These are phyloP conservation scores for Chauna torquata DNA, from an alignment of 2,113 vertebrate species.

Conservation along the genomic window DNA sequence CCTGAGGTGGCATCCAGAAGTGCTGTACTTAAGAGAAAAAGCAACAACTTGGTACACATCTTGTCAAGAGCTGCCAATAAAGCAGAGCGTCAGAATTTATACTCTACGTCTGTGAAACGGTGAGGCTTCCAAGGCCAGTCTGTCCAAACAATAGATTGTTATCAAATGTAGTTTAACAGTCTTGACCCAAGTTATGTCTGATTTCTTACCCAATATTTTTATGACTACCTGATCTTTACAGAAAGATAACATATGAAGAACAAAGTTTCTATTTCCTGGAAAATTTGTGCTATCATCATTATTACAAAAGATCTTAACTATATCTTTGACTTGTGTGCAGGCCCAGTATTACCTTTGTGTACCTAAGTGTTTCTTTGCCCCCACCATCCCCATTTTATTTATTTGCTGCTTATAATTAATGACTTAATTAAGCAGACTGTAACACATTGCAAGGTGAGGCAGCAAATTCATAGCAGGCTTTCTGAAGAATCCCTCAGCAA, in stretches of 20 bases:
- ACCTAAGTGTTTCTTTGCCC: background rate
- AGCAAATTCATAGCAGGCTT: background rate
- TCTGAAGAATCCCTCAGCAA: background rate
- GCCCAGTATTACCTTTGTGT: background rate
- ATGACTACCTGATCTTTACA: background rate
- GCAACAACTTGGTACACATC: constrained; percentile 2
- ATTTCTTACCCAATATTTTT: background rate
- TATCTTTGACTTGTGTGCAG: background rate
- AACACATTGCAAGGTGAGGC: rapidly evolving
- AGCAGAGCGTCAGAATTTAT: background rate
- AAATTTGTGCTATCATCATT: background rate
- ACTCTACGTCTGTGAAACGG: background rate
- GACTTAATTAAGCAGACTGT: background rate
- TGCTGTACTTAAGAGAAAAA: background rate
- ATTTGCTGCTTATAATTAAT: background rate
- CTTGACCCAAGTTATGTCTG: background rate
- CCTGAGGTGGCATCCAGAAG: background rate
- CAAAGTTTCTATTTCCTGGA: background rate
- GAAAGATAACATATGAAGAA: background rate
- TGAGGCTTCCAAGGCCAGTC: background rate
- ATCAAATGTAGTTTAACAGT: background rate
- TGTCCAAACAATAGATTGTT: background rate
- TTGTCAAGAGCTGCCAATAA: background rate
- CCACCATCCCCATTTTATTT: background rate
- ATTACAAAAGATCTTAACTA: background rate